A percentile compares a stretch with the other conserved stretches of the same genome.
Evolutionary conservation across 2,888 invertebrate genomes (phyloP).

Genomic region (Dascillus cervinus): DNA sequence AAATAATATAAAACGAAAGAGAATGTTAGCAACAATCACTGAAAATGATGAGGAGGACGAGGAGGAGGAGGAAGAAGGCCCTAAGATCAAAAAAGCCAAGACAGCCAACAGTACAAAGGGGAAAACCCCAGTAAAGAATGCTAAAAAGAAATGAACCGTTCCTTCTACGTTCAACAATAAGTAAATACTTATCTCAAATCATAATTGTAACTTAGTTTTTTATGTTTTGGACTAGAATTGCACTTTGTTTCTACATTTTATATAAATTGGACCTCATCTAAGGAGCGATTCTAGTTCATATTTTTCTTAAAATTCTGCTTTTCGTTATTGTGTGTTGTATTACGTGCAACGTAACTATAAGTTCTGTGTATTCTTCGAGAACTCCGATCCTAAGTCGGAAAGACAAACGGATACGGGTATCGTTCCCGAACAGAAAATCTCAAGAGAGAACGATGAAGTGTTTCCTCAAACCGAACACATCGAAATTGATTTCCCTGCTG

Average conservation of each 20-base stretch:
- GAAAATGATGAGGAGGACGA: slow-evolving; percentile 46
- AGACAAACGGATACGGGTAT: too few relatives aligned
- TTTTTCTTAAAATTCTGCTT: slow-evolving; percentile 5
- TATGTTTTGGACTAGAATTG: slow-evolving; percentile 15
- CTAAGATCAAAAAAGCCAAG: slow-evolving; percentile 67
- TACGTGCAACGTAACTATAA: slow-evolving; percentile 5
- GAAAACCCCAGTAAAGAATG: slow-evolving; percentile 52
- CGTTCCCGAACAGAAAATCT: too few relatives aligned
- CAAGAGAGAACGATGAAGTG: too few relatives aligned
- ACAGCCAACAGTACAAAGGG: slow-evolving; percentile 66
- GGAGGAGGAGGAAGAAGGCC: slow-evolving; percentile 69
- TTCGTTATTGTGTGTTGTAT: not conserved
- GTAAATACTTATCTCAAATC: slow-evolving; percentile 16
- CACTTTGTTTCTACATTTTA: slow-evolving; percentile 8
- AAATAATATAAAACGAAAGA: slow-evolving; percentile 27
- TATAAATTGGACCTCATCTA: slow-evolving; percentile 1
- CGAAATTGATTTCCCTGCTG: too few relatives aligned
- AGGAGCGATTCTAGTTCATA: slow-evolving; percentile 7
- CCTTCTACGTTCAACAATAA: slow-evolving; percentile 16
- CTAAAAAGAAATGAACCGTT: slow-evolving; percentile 22
- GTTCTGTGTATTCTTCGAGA: slow-evolving; percentile 10
- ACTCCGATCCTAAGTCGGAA: slow-evolving; percentile 9
- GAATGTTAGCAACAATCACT: slow-evolving; percentile 30
- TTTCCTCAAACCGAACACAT: too few relatives aligned
- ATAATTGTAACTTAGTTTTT: slow-evolving; percentile 21